Evolutionary conservation across 2,797 vertebrate genomes (phyloP).

Genomic region (Labeo calbasu): DNA sequence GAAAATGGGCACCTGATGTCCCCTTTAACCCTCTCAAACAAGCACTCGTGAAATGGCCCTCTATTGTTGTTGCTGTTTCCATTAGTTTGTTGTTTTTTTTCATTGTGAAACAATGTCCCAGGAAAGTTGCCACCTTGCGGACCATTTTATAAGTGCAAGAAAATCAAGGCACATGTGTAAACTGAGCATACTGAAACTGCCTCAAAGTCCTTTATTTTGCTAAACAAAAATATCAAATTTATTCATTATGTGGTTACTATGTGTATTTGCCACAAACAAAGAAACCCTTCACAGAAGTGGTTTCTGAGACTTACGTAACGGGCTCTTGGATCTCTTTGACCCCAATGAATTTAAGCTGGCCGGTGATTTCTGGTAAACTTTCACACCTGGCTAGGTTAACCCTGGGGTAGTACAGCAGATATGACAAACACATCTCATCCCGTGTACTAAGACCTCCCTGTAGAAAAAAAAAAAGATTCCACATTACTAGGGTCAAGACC

Average conservation of each 20-base stretch:
- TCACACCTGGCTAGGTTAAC: slow-evolving; percentile 87
- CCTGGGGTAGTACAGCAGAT: slow-evolving; percentile 86
- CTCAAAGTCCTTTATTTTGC: background rate
- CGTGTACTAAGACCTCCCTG: slow-evolving; percentile 87
- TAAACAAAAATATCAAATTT: background rate
- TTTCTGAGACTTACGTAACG: slow-evolving; percentile 77
- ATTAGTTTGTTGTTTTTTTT: background rate
- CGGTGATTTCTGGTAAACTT: slow-evolving; percentile 86
- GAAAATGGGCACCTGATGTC: too few species aligned
- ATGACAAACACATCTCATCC: slow-evolving; percentile 89
- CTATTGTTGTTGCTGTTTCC: background rate
- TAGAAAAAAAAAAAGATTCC: slow-evolving; percentile 64
- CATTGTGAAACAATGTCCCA: background rate
- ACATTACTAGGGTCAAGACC: slow-evolving; percentile 1
- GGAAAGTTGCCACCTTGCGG: background rate
- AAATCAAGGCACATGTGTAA: background rate
- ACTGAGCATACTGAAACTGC: background rate
- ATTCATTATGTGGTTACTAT: background rate
- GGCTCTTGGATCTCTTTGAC: slow-evolving; percentile 86
- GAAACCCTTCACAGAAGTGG: background rate
- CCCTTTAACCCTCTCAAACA: background rate
- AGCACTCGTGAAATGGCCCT: background rate
- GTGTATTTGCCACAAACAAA: slow-evolving; percentile 5
- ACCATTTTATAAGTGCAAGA: too few species aligned
- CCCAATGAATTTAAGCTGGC: slow-evolving; percentile 87